Evolutionary conservation across 2,113 vertebrate genomes (phyloP), one percentile per base, ranked within the genome.

Genomic region (Chloropsis cyanopogon): DNA sequence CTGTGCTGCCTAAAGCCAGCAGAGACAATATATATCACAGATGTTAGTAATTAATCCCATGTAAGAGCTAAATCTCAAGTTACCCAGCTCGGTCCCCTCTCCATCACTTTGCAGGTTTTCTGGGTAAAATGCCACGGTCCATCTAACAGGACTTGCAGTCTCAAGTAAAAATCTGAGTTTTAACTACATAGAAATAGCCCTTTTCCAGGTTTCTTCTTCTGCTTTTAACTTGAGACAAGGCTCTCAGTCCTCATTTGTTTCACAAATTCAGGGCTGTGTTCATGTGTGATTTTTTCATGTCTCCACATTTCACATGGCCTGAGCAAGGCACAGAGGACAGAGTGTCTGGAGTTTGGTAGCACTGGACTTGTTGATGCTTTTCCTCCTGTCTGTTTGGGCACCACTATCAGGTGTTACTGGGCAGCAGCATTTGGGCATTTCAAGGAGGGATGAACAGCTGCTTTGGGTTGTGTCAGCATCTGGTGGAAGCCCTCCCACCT

Each of bases 211-310:
- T 57, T 13, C 19, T 41, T 1, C 16, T 47, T 82, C 29, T 69
- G 24, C 26, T 56, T 65, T 56, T 53, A 5, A 23, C 14, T 85
- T 63, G 3, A 37, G 37, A 37, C 6, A 8, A 22, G n/a, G 39
- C 41, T 61, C 44, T 15, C 44, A 31, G 44, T n/a, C 8, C 31
- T n/a, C 1, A 1, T 31, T 84, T 81, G n/a, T 46, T 39, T 37
- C 39, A 66, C 37, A 37, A 28, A 21, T 5, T 60, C 39, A 4
- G 20, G 50, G 9, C 35, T 90, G 39, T 26, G 1, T 46, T 86
- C 28, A 21, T 0, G 0, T 53, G 12, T 5, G 6, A 10, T 12
- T 65, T 44, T 84, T 49, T 44, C 21, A 8, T 2, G 1, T 26
- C 73, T 31, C 11, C 28, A 10, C 17, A 6, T 70, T 86, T 75